Evolutionary conservation across 2,797 vertebrate species (phyloP).

Genomic region (Distichodus sexfasciatus): DNA sequence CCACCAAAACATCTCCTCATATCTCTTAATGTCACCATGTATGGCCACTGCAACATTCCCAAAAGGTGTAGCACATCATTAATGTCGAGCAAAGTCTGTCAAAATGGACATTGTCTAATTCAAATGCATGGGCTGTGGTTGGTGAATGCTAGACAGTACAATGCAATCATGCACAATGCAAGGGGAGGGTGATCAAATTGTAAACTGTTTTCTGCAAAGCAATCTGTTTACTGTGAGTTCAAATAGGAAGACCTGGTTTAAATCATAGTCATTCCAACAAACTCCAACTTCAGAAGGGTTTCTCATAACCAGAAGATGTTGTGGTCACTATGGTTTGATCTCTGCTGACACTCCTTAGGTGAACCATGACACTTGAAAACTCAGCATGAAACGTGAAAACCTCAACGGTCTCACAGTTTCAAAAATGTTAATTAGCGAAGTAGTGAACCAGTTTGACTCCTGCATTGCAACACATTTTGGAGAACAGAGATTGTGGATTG

Average conservation of each 20-base stretch:
- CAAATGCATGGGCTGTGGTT: constrained; percentile 23
- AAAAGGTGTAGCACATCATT: constrained; percentile 4
- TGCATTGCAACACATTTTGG: background rate
- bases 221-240: too few species aligned
- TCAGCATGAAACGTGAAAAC: background rate
- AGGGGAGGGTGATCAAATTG: too few species aligned
- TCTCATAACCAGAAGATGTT: too few species aligned
- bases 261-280: too few species aligned
- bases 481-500: background rate
- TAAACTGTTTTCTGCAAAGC: too few species aligned
- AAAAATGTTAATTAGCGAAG: too few species aligned
- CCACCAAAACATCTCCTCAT: constrained; percentile 5
- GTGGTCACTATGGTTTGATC: too few species aligned
- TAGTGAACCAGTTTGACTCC: background rate
- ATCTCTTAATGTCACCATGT: background rate
- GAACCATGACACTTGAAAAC: too few species aligned
- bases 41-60: constrained; percentile 18
- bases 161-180: constrained; percentile 3
- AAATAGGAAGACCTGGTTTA: too few species aligned
- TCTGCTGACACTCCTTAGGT: too few species aligned
- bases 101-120: constrained; percentile 10
- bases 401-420: too few species aligned
- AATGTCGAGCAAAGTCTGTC: constrained; percentile 1
- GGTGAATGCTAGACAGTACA: constrained; percentile 22
- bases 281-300: too few species aligned